Base-by-base conservation (phyloP, 2,113 vertebrate species). In the Corydoras maculifer region DNA sequence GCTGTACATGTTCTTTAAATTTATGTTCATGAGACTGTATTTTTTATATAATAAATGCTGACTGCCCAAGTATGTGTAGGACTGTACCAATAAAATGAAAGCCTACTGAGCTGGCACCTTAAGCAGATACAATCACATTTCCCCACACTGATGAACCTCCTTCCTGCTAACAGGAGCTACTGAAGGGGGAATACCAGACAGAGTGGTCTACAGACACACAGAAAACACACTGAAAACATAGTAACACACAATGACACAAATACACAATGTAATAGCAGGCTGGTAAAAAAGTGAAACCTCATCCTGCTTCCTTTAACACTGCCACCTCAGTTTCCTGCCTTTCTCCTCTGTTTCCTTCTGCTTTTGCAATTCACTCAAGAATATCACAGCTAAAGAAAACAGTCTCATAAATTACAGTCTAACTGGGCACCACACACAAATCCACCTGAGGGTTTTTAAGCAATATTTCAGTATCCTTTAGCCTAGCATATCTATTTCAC, bases 311-410 rank as follows among this genome's bases (percentile, higher is more conserved):
- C 50, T 63, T 74, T 57, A 43, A 49, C 30, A 59, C 35, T 9
- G 61, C 68, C 25, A 59, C 79, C 62, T 68, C 78, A 12, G 48
- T 74, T 80, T 80, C 82, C 79, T 82, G 79, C 63, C 67, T 73
- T 77, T 73, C 61, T 78, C 51, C 32, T 71, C 58, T 60, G 25
- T 14, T 31, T 65, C 59, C 68, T 60, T 48, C 55, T 25, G 32
- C 59, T 3, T 53, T 53, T 14, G 13, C 51, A 53, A 14, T 3
- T 53, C 11, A 61, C 61, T 48, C 55, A 58, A 14, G 62, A 8
- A 57, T 11, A 57, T 50, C 25, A 13, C 12, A 3, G 58, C 64
- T 73, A 55, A 67, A 73, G 51, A 73, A 67, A 67, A 48, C 57
- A 67, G 60, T 73, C 66, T 73, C 63, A 73, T 49, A 60, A 53